Evolutionary conservation across 2,797 vertebrate species (phyloP), one percentile per base, ranked within the genome.

Genomic region (Darevskia mixta): DNA sequence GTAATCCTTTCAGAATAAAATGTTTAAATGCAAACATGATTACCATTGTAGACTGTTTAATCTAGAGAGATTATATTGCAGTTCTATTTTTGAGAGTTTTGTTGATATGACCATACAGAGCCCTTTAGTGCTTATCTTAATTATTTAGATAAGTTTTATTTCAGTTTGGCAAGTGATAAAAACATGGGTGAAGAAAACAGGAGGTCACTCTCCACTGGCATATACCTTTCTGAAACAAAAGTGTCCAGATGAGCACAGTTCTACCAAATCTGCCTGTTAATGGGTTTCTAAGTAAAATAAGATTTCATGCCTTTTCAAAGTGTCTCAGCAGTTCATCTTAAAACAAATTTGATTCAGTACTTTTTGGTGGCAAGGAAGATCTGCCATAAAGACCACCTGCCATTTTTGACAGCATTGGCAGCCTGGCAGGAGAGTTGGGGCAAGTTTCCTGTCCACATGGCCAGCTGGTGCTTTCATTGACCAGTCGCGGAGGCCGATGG

Each of bases 1-100:
- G 97, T 97, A 98, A 98, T 98, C 97, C 97, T 98, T 97, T 97
- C 95, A 97, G 97, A 98, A 98, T 97, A 98, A 98, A 97, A 98
- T 97, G 97, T 98, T 98, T 97, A 97, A 98, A 98, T 97, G 97
- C 97, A 98, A 98, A 98, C 98, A 98, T 96, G 97, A 98, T 97
- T 92, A 95, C 94, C 96, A 97, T 96, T 97, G 97, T 97, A 97
- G 93, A 95, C 96, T 97, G 97, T 98, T 97, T 97, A 97, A 97
- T 97, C 96, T 97, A 95, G 96, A 92, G 95, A 98, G 97, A 98
- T 97, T 98, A 97, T 97, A 95, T 97, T 98, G 97, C 95, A 96
- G 96, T 96, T 96, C 97, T 95, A 96, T 94, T 96, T 97, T 97
- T 95, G 95, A 98, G 97, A 96, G 92, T 93, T 95, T 95, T 96